phyloP scores from a whole-genome alignment of 2,797 vertebrate species.

The Apogon hyalosoma region DNA sequence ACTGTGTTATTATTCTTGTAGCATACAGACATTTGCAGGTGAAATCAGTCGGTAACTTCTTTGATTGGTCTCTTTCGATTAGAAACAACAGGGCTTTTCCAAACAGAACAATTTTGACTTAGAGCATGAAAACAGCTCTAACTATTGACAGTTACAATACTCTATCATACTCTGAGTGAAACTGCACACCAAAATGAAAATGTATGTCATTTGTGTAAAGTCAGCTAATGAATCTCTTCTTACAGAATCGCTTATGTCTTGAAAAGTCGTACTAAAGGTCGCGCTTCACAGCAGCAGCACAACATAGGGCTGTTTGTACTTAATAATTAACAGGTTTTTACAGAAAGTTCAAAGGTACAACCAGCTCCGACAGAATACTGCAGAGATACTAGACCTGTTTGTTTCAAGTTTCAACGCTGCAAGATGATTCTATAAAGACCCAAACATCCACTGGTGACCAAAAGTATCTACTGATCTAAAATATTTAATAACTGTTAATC shows the following conservation, averaged over 20 bases:
- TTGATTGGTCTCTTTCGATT: neutral
- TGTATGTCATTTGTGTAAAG: too few species aligned
- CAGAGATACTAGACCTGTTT: neutral
- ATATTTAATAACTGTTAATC: too few species aligned
- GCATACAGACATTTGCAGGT: conserved; percentile 1
- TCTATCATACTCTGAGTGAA: too few species aligned
- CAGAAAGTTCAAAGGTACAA: conserved; percentile 24
- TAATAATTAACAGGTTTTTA: conserved; percentile 26
- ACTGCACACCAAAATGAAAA: too few species aligned
- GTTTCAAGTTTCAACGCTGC: neutral
- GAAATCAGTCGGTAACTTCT: neutral
- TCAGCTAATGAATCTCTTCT: too few species aligned
- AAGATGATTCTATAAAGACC: too few species aligned
- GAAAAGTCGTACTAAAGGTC: neutral
- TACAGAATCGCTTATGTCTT: too few species aligned
- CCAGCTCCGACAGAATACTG: neutral
- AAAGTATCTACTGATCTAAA: too few species aligned
- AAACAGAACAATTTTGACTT: too few species aligned
- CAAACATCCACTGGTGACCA: too few species aligned
- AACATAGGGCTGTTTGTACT: conserved; percentile 5
- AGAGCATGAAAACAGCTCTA: too few species aligned
- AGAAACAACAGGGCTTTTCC: conserved; percentile 2
- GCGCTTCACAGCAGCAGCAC: neutral
- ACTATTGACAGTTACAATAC: too few species aligned
- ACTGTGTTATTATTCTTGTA: conserved; percentile 7